Conservation (phyloP, 2,797 vertebrate species). For the Epinephelus malabaricus region DNA sequence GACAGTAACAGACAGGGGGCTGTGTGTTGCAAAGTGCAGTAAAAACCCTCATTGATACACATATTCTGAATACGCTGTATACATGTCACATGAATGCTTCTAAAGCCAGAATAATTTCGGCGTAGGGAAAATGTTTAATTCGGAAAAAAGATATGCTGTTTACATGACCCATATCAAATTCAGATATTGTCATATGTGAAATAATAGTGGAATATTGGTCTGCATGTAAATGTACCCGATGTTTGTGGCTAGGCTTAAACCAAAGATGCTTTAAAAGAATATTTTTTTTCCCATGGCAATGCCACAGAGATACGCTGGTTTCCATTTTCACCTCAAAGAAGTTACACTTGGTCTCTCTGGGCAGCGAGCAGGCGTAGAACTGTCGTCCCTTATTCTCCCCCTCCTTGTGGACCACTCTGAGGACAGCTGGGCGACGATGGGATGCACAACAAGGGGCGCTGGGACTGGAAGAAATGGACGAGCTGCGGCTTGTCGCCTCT, state of each 20-base stretch:
- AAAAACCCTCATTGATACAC: too few species aligned
- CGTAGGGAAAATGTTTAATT: too few species aligned
- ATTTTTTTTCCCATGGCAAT: background rate
- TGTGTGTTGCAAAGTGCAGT: too few species aligned
- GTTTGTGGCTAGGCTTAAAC: constrained; percentile 2
- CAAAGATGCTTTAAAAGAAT: background rate
- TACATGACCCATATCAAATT: too few species aligned
- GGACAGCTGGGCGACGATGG: constrained; percentile 85
- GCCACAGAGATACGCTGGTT: constrained; percentile 1
- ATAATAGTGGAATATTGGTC: too few species aligned
- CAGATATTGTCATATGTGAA: too few species aligned
- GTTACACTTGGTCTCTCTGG: constrained; percentile 87
- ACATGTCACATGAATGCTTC: too few species aligned
- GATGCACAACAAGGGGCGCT: constrained; percentile 85
- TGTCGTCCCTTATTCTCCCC: constrained; percentile 93
- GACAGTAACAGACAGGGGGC: too few species aligned
- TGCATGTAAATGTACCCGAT: too few species aligned
- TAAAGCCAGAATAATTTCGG: too few species aligned
- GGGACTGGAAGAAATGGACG: constrained; percentile 39
- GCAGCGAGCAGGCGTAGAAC: constrained; percentile 92
- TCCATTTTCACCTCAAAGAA: constrained; percentile 91
- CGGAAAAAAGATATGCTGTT: too few species aligned
- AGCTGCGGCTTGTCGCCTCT: constrained; percentile 42
- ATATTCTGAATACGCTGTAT: too few species aligned
- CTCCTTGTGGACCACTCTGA: constrained; percentile 91